Evolutionary conservation across 2,888 invertebrate genomes (phyloP), one percentile per base, ranked within the genome.

Genomic region (Smittia aterrima): DNA sequence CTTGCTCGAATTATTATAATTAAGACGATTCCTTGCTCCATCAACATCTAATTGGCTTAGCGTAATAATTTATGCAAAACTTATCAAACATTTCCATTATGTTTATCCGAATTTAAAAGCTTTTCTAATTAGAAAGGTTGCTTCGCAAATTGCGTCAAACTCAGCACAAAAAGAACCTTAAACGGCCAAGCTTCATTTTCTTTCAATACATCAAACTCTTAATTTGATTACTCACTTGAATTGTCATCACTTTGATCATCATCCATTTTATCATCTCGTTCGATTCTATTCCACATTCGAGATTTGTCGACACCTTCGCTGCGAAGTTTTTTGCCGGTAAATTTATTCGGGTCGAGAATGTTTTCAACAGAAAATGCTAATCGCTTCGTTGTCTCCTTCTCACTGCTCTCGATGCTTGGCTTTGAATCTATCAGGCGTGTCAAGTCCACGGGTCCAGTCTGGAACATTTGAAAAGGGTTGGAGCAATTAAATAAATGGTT

Each of bases 281-380:
- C 79, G 79, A 84, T 79, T 84, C 84, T 77, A 81, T 84, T 78
- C 85, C 88, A 79, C 85, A 83, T 75, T 86, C 80, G 53, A 6
- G n/a, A 27, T 85, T 84, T 18, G 82, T 81, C 75, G 86, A 86
- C 7, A 85, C 84, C 78, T 80, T 80, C 38, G 80, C 80, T 70
- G 27, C 40, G 40, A 80, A 74, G 81, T 80, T 84, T 83, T 79
- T 87, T 83, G 32, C 93, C 93, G 25, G 93, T 94, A 81, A 95
- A 95, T 84, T 95, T 95, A 79, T 90, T 94, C 1, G 95, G 95
- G 82, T 95, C 94, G 77, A 95, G 84, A 77, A 95, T 95, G 80
- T 95, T 95, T 84, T 95, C 94, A 22, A 95, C 95, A 3, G 93
- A 93, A 83, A 95, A 95, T 18, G 94, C 92, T 76, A 94, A 87